These are phyloP conservation scores for Bambusicola thoracicus DNA, from an alignment of 2,113 vertebrate species.

Conservation along the genomic window DNA sequence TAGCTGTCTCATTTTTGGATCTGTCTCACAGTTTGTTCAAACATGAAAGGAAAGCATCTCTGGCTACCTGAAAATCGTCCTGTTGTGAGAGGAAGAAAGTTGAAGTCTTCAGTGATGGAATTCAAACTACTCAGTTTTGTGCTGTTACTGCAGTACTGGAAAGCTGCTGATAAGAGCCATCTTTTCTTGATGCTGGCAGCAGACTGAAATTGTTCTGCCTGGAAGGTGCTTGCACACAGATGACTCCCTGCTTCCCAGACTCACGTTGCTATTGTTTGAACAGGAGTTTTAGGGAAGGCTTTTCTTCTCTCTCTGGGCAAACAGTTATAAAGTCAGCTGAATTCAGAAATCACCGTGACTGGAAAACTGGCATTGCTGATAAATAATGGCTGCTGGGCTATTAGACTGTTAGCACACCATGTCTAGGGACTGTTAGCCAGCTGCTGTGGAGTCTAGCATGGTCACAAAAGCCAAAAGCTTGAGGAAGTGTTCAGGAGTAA, in stretches of 20 bases:
- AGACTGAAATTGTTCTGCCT: background rate
- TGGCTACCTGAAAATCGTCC: background rate
- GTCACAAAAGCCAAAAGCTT: conserved; percentile 16
- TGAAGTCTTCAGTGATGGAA: background rate
- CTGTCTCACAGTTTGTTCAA: background rate
- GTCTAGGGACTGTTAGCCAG: conserved; percentile 14
- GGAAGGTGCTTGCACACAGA: background rate
- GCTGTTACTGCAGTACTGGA: background rate
- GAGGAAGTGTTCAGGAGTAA: conserved; percentile 4
- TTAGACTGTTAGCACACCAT: background rate
- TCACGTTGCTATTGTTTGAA: background rate
- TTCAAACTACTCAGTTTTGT: background rate
- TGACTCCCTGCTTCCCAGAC: background rate
- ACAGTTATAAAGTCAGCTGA: background rate
- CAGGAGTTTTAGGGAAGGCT: background rate
- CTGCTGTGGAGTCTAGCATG: background rate
- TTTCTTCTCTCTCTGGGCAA: background rate
- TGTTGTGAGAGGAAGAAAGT: background rate
- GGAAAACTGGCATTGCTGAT: conserved; percentile 13
- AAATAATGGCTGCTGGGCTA: background rate
- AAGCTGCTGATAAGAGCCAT: background rate
- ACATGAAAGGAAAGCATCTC: background rate
- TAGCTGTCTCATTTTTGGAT: conserved; percentile 34
- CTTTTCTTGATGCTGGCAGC: background rate
- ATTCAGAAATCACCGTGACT: background rate